Percentiles rank a stretch among this genome's conserved stretches.
Conservation (phyloP, 2,113 vertebrate genomes). For the Zonotrichia leucophrys region DNA sequence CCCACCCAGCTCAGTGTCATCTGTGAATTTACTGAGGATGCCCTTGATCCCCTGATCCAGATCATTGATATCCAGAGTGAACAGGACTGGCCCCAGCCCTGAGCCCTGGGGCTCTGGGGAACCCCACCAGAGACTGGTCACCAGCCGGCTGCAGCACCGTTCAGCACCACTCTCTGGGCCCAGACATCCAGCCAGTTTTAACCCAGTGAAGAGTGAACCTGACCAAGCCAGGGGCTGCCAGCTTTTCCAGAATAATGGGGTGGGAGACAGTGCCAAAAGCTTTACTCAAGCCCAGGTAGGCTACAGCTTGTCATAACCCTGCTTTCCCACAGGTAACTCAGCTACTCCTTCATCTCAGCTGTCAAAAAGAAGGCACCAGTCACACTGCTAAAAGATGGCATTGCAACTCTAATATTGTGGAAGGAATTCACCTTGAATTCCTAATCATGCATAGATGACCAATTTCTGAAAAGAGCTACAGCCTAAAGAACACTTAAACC, state of each 20-base stretch:
- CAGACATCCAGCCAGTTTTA: background rate
- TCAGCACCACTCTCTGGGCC: background rate
- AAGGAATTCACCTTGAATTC: background rate
- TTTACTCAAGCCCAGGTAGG: background rate
- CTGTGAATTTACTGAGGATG: background rate
- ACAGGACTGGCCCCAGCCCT: background rate
- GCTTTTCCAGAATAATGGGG: background rate
- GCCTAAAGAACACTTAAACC: background rate
- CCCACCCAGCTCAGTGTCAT: background rate
- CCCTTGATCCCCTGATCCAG: fast-evolving
- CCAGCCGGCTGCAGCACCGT: background rate
- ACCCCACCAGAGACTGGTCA: background rate
- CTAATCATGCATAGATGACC: background rate
- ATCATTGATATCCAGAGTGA: background rate
- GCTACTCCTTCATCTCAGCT: background rate
- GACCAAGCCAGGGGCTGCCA: background rate
- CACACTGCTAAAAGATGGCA: background rate
- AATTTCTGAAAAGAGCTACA: background rate
- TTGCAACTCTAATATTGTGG: background rate
- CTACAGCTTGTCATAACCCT: background rate
- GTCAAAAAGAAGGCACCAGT: background rate
- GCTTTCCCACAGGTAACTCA: background rate
- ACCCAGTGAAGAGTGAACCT: background rate
- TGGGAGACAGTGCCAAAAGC: background rate
- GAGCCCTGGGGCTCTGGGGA: background rate